Evolutionary conservation across 2,888 invertebrate genomes (phyloP).

Genomic region (Ariolimax columbianus): DNA sequence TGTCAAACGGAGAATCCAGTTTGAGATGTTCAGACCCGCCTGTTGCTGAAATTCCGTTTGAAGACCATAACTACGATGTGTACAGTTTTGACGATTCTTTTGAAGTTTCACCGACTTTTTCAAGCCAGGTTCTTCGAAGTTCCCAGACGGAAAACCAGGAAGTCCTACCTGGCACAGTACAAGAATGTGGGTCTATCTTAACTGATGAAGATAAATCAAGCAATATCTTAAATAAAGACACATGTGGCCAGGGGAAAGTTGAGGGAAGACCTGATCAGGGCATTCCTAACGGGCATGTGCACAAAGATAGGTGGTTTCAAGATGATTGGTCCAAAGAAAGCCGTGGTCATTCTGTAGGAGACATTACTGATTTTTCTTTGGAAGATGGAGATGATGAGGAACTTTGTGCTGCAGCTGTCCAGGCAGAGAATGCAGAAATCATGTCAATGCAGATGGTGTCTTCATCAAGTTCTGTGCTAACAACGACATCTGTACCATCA

Average conservation of each 20-base stretch:
- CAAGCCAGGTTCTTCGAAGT: constrained; percentile 19
- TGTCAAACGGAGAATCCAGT: neutral
- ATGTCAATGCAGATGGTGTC: neutral
- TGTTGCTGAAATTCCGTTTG: neutral
- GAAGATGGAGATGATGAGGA: constrained; percentile 39
- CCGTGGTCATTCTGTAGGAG: neutral
- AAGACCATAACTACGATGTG: neutral
- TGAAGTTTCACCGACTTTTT: constrained; percentile 28
- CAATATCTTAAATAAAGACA: neutral
- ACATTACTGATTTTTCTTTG: neutral
- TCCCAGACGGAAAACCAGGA: constrained; percentile 6
- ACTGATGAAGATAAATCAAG: neutral
- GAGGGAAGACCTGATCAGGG: neutral
- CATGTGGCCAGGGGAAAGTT: neutral
- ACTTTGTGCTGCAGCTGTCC: constrained; percentile 19
- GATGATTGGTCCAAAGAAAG: neutral
- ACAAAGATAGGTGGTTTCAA: neutral
- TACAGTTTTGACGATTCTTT: constrained; percentile 17
- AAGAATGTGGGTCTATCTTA: neutral
- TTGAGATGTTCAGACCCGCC: neutral
- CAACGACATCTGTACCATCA: too few relatives aligned
- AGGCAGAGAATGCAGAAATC: neutral
- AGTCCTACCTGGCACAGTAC: neutral
- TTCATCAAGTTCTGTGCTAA: too few relatives aligned
- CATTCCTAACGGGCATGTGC: neutral